These are phyloP conservation scores for Drepana arcuata DNA, from an alignment of 1,140 invertebrate species.

Conservation along the genomic window DNA sequence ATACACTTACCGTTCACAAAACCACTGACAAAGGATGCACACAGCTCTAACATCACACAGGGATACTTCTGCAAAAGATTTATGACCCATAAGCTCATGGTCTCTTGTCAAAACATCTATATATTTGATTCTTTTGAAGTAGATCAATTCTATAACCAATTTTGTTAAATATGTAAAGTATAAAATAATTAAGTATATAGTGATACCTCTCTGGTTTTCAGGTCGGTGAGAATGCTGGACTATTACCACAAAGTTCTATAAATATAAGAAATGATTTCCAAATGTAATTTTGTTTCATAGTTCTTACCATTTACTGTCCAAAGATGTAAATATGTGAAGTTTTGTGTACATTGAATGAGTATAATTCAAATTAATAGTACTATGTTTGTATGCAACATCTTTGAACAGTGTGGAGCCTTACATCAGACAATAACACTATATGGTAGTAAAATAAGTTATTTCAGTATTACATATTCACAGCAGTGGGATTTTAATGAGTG, in stretches of 20 bases:
- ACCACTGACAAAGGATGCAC: constrained; percentile 69
- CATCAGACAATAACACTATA: too few relatives aligned
- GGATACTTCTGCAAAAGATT: constrained; percentile 74
- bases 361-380: constrained; percentile 1
- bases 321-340: constrained; percentile 47
- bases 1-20: constrained; percentile 70
- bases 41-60: constrained; percentile 68
- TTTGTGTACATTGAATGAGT: too few relatives aligned
- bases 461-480: too few relatives aligned
- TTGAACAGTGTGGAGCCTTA: constrained; percentile 26
- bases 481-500: too few relatives aligned
- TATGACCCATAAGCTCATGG: constrained; percentile 69
- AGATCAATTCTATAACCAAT: too few relatives aligned
- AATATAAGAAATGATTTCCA: constrained; percentile 72
- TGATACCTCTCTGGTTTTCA: constrained; percentile 72
- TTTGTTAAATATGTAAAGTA: too few relatives aligned
- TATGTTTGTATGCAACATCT: constrained; percentile 21
- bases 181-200: constrained; percentile 51
- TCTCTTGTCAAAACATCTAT: constrained; percentile 36
- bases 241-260: constrained; percentile 75
- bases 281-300: constrained; percentile 57
- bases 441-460: too few relatives aligned
- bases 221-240: constrained; percentile 72
- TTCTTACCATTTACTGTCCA: constrained; percentile 37
- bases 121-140: constrained; percentile 17